Conservation (phyloP, 1,140 invertebrate species). For the Megalopta genalis region DNA sequence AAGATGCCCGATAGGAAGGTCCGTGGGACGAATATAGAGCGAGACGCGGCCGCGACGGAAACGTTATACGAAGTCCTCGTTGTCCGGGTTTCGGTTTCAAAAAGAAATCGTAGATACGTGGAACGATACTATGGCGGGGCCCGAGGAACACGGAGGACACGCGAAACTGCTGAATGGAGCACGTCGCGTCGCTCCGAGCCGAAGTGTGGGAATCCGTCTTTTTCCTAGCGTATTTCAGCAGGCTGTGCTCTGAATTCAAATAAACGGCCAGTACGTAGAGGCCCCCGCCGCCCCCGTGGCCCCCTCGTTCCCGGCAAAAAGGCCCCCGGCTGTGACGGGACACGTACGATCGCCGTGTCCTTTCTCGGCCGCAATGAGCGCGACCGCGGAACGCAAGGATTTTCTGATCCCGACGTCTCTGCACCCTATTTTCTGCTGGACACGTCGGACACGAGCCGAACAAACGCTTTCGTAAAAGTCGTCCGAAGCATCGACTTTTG, state of each 20-base stretch:
- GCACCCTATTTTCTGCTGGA: too few species aligned
- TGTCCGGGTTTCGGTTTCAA: conserved; percentile 1
- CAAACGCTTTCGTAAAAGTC: too few species aligned
- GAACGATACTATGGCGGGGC: conserved; percentile 14
- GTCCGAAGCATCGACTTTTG: too few species aligned
- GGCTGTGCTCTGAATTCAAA: conserved; percentile 49
- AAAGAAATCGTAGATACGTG: conserved; percentile 26
- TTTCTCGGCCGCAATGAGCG: background rate
- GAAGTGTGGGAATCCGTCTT: conserved; percentile 52
- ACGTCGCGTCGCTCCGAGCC: conserved; percentile 17
- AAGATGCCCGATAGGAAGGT: conserved; percentile 1
- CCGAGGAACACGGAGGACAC: background rate
- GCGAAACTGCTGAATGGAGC: conserved; percentile 46
- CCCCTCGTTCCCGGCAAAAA: conserved; percentile 22
- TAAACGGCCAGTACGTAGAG: conserved; percentile 14
- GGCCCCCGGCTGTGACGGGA: conserved; percentile 24
- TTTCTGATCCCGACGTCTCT: conserved; percentile 10
- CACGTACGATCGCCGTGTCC: conserved; percentile 35
- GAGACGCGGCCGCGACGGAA: background rate
- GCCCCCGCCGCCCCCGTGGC: background rate
- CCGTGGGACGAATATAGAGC: background rate
- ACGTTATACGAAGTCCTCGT: background rate
- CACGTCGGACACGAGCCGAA: too few species aligned
- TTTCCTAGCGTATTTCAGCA: conserved; percentile 48
- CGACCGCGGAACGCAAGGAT: conserved; percentile 31